These are phyloP conservation scores for Rhyacophila brunnea DNA, from an alignment of 1,140 invertebrate species.

Conservation along the genomic window DNA sequence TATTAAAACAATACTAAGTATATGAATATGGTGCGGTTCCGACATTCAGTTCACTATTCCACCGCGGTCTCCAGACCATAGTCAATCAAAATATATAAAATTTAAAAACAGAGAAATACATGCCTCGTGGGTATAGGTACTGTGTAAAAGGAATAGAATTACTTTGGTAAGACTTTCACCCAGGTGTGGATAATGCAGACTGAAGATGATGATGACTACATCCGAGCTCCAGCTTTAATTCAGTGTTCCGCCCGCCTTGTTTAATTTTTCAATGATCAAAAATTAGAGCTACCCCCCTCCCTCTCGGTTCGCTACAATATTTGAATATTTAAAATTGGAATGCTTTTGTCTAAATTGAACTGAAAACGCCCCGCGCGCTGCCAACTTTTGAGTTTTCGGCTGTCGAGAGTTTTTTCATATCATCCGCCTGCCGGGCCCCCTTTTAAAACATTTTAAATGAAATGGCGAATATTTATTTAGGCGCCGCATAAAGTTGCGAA, in stretches of 20 bases:
- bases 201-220: too few relatives aligned
- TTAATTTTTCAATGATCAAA: conserved; percentile 35
- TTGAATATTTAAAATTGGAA: conserved; percentile 31
- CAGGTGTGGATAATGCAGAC: too few relatives aligned
- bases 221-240: neutral
- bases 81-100: too few relatives aligned
- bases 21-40: too few relatives aligned
- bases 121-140: too few relatives aligned
- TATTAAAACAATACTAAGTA: too few relatives aligned
- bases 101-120: too few relatives aligned
- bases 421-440: neutral
- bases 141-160: too few relatives aligned
- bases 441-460: conserved; percentile 11
- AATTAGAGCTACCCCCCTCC: conserved; percentile 21
- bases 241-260: conserved; percentile 6
- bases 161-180: too few relatives aligned
- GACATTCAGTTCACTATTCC: too few relatives aligned
- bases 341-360: conserved; percentile 32
- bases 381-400: conserved; percentile 21
- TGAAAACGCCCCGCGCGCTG: conserved; percentile 8
- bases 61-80: too few relatives aligned
- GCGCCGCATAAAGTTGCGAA: too few relatives aligned
- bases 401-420: conserved; percentile 1
- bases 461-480: conserved; percentile 17
- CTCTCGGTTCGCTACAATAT: conserved; percentile 19